phyloP scores from a whole-genome alignment of 2,888 invertebrate species.

The Chrysopilus asiliformis region DNA sequence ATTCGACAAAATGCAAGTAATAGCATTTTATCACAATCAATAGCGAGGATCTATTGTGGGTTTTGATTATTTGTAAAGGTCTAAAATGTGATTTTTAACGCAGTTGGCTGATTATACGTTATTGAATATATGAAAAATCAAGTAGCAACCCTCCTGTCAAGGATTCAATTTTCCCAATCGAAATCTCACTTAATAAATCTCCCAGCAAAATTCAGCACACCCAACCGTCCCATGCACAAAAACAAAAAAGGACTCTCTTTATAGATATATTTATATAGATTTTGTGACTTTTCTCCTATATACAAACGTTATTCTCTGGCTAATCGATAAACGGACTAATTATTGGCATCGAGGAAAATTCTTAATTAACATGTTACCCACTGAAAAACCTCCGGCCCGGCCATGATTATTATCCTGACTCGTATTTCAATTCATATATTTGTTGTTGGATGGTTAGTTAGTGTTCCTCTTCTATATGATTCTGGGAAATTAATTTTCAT shows the following conservation, averaged over 20 bases:
- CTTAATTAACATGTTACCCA: constrained; percentile 23
- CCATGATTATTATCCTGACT: constrained; percentile 15
- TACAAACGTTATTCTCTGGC: constrained; percentile 16
- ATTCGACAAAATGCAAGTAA: too few relatives aligned
- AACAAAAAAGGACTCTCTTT: not conserved
- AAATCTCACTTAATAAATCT: not conserved
- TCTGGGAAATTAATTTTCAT: too few relatives aligned
- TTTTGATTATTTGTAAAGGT: too few relatives aligned
- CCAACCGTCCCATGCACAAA: not conserved
- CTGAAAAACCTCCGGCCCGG: constrained; percentile 16
- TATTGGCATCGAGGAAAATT: constrained; percentile 21
- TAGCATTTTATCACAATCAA: too few relatives aligned
- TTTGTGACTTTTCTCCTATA: constrained; percentile 14
- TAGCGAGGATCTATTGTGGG: too few relatives aligned
- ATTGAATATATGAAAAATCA: too few relatives aligned
- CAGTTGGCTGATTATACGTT: too few relatives aligned
- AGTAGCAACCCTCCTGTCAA: too few relatives aligned
- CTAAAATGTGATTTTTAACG: too few relatives aligned
- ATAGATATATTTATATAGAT: constrained; percentile 7
- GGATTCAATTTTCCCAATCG: not conserved
- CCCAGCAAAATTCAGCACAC: not conserved
- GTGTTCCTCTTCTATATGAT: too few relatives aligned
- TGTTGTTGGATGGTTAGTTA: too few relatives aligned
- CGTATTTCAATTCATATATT: constrained; percentile 12
- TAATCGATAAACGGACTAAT: constrained; percentile 24